Percentiles rank a stretch among this genome's conserved stretches.
Evolutionary conservation across 1,140 invertebrate species (phyloP).

Genomic region (Monomorium pharaonis): DNA sequence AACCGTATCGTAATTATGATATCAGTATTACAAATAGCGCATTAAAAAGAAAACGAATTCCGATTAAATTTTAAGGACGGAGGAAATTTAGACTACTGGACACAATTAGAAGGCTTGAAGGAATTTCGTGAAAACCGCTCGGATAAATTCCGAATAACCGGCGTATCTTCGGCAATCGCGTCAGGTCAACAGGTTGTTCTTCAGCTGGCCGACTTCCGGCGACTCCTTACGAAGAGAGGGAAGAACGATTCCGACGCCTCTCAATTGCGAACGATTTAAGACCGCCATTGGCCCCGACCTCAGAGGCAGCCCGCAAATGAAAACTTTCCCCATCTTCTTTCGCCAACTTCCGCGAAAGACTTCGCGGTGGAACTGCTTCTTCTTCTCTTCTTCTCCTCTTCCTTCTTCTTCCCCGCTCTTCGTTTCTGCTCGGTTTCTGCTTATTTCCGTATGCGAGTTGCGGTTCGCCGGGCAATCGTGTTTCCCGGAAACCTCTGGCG

Average conservation of each 20-base stretch:
- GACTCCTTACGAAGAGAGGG: constrained; percentile 48
- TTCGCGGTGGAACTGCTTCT: constrained; percentile 52
- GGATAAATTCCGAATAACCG: neutral
- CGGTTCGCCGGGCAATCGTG: constrained; percentile 62
- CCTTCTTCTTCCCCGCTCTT: neutral
- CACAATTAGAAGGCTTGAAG: no score
- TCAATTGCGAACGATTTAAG: constrained; percentile 73
- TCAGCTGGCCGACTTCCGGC: constrained; percentile 64
- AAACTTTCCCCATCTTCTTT: constrained; percentile 75
- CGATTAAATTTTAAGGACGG: constrained; percentile 12
- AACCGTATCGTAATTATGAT: constrained; percentile 48
- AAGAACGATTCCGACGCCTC: constrained; percentile 59
- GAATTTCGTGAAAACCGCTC: neutral
- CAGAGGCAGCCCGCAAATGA: constrained; percentile 67
- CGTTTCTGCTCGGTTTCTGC: constrained; percentile 67
- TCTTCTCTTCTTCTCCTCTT: neutral
- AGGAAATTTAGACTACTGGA: neutral
- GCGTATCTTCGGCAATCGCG: neutral
- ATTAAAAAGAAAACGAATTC: neutral
- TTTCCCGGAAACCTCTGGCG: constrained; percentile 37
- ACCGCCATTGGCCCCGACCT: constrained; percentile 69
- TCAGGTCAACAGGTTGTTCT: constrained; percentile 70
- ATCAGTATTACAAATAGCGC: constrained; percentile 46
- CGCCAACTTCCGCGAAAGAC: constrained; percentile 55
- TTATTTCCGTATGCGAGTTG: constrained; percentile 72